Percentiles rank a stretch among this genome's conserved stretches.
phyloP scores from a whole-genome alignment of 2,113 vertebrate species.

The Halichoerus grypus region DNA sequence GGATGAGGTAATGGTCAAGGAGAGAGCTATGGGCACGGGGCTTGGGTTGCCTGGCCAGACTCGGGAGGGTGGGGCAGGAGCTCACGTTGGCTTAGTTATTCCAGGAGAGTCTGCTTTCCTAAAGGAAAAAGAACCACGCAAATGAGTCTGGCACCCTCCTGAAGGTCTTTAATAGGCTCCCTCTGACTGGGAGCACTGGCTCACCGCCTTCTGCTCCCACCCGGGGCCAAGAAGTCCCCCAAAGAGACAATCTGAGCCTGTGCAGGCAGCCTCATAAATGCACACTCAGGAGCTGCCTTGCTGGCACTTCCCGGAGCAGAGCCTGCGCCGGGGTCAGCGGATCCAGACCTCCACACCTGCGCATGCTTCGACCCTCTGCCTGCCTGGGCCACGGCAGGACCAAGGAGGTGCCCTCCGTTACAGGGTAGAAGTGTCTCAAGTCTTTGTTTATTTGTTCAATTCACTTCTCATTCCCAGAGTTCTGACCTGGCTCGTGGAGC shows the following conservation, averaged over 20 bases:
- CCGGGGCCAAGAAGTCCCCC: neutral
- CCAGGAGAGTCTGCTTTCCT: constrained; percentile 21
- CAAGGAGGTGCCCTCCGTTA: neutral
- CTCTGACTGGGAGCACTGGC: constrained; percentile 51
- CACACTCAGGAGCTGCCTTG: neutral
- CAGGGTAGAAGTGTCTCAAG: neutral
- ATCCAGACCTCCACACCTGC: neutral
- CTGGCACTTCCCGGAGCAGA: neutral
- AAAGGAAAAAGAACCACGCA: constrained; percentile 33
- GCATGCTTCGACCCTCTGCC: rapidly evolving
- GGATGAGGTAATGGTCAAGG: constrained; percentile 68
- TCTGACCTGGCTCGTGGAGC: neutral
- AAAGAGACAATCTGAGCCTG: neutral
- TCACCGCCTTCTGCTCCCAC: neutral
- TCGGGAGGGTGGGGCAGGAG: neutral
- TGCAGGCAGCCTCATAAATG: neutral
- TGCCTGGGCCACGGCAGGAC: no score
- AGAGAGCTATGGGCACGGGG: neutral
- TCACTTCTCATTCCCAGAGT: neutral
- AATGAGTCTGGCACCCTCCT: constrained; percentile 20
- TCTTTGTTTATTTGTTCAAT: neutral
- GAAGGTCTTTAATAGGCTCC: neutral
- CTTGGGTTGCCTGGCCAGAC: neutral
- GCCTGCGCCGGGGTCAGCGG: rapidly evolving
- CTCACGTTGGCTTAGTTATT: constrained; percentile 14